Evolutionary conservation across 2,888 invertebrate genomes (phyloP), one percentile per base, ranked within the genome.

Genomic region (Drosophila emarginata): DNA sequence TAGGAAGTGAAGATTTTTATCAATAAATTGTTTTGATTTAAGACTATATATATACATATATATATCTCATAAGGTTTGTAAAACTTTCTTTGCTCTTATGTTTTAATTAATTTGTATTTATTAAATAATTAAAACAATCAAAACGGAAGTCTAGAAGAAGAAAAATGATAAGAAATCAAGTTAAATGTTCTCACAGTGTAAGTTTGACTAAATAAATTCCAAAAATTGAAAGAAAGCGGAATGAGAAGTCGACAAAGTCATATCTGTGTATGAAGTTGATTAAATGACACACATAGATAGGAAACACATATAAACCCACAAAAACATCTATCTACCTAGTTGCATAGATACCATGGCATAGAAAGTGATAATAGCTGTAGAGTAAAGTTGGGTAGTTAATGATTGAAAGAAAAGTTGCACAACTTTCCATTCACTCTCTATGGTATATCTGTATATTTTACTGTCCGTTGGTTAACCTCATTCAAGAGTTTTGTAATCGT

Each of bases 261-360:
- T 26, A 39, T 37, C 51, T 11, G 52, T 11, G 56, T 67, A 67
- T 73, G 73, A 64, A 69, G 77, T 67, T 72, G 68, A 83, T 77
- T 61, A 79, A 70, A 67, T 85, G 82, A 72, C 85, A 82, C 71
- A 79, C 64, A 76, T 76, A 84, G 85, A 84, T 81, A 82, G 54
- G 50, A 61, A 28, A 54, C 61, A 28, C 14, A 53, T 61, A 28
- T 2, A 63, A 39, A 56, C 40, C 15, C 7, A 28, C n/a, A 53
- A 61, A 28, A 51, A 63, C 40, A 56, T 37, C 15, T 7, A 39
- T 63, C 62, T 4, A 23, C 21, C 52, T 50, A 21, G 36, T 58
- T 26, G 18, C 32, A 21, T 18, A 64, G 61, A 64, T 67, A 66
- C 18, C 45, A 21, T 45, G 45, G 45, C 45, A 18, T 45, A 45